Base-by-base conservation (phyloP, 2,113 vertebrate genomes). In the Conger conger region DNA sequence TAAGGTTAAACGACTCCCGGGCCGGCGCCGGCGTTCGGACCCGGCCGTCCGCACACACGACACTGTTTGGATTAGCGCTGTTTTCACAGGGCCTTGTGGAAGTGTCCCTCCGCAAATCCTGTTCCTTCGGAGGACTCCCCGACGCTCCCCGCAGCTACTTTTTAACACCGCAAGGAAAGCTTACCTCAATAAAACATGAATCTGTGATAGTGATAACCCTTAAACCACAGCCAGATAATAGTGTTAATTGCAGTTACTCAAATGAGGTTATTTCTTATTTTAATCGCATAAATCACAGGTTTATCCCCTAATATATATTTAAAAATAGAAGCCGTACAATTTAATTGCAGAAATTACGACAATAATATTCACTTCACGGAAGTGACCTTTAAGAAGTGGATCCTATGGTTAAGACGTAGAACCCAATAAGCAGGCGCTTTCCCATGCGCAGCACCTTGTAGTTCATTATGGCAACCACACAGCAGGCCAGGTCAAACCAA, bases 11-110 rank as follows among this genome's bases (percentile, higher is more conserved):
- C 16, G 36, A 38, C 23, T 36, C 63, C 79, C 36, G 38, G 68
- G 90, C 88, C 86, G 89, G 85, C 87, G 83, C 84, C 85, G 89
- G 90, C 90, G 91, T 89, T 92, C 85, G 84, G 85, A 86, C 89
- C 86, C 90, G 86, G 90, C 87, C 87, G 90, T 89, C 85, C 87
- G 84, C 76, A 82, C 80, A 86, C 87, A 87, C 88, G 84, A 87
- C 89, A 2, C 68, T 54, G 45, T 42, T 27, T 54, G 42, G 45
- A 54, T 13, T 20, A 30, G 42, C 11, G 53, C 30, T 54, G 76
- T 36, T 60, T 79, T 45, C 76, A 36, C 33, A 77, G 33, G 30
- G 18, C 36, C 33, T 7, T 11, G 3, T 77, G 76, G 33, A 36
- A 36, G 60, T 3, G 5, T 7, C 17, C 60, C 20, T n/a, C 60